phyloP scores from a whole-genome alignment of 2,113 vertebrate species.

The Nothocercus nigrocapillus region DNA sequence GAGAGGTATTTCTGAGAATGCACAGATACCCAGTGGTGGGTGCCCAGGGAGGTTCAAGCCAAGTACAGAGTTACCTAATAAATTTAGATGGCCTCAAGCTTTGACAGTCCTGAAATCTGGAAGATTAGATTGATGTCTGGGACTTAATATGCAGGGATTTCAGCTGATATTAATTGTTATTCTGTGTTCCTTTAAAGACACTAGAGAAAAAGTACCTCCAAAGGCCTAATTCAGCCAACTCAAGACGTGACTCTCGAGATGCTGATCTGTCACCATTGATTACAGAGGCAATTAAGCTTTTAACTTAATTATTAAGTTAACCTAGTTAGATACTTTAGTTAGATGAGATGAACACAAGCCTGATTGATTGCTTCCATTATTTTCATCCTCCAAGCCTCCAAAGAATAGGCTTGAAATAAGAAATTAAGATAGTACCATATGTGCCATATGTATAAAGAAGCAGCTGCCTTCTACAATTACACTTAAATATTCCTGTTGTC shows the following conservation, averaged over 20 bases:
- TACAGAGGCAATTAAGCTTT: neutral
- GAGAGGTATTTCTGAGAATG: neutral
- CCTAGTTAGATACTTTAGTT: neutral
- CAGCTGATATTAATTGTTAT: neutral
- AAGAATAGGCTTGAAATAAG: neutral
- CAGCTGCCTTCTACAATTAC: neutral
- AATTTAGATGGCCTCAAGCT: neutral
- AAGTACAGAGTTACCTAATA: neutral
- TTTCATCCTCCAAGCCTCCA: neutral
- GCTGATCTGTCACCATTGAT: neutral
- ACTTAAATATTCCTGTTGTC: neutral
- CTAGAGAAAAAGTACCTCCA: neutral
- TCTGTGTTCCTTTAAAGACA: neutral
- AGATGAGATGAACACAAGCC: neutral
- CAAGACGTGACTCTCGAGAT: neutral
- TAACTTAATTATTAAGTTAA: constrained; percentile 9
- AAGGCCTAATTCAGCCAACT: neutral
- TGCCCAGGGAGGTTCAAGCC: neutral
- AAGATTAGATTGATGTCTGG: neutral
- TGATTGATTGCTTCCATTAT: neutral
- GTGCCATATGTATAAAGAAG: neutral
- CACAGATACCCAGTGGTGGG: neutral
- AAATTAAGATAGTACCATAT: neutral
- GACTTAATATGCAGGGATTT: neutral
- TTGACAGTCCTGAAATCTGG: neutral